Evolutionary conservation across 2,888 invertebrate genomes (phyloP).

Genomic region (Chalcis sispes): DNA sequence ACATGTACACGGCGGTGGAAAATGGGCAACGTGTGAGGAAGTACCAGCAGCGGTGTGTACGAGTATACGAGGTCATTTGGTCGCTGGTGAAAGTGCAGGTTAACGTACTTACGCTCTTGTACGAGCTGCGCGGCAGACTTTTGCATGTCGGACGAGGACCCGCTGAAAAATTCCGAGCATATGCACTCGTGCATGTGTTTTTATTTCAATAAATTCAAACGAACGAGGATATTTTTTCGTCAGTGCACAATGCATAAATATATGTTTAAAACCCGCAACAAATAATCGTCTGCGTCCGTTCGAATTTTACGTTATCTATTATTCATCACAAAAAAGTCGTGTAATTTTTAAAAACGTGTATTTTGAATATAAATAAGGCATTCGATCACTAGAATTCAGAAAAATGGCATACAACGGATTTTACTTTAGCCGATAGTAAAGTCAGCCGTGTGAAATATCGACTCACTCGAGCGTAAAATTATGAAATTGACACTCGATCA

Average conservation of each 20-base stretch:
- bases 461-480: not conserved
- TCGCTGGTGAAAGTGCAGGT: conserved; percentile 47
- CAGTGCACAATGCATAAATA: too few species aligned
- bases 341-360: too few species aligned
- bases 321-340: too few species aligned
- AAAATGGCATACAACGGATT: conserved; percentile 26
- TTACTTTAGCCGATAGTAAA: conserved; percentile 5
- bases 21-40: conserved; percentile 2
- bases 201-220: too few species aligned
- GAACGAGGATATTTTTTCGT: too few species aligned
- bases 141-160: not conserved
- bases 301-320: too few species aligned
- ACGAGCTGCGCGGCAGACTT: not conserved
- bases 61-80: conserved; percentile 39
- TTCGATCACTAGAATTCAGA: not conserved
- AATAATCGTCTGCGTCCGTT: too few species aligned
- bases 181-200: too few species aligned
- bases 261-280: too few species aligned
- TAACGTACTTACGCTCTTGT: conserved; percentile 13
- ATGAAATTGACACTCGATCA: conserved; percentile 1
- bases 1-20: not conserved
- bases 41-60: not conserved
- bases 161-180: not conserved
- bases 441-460: conserved; percentile 18
- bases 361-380: too few species aligned